These are phyloP conservation scores for Julus scandinavius DNA, from an alignment of 2,888 invertebrate genomes.

Conservation along the genomic window DNA sequence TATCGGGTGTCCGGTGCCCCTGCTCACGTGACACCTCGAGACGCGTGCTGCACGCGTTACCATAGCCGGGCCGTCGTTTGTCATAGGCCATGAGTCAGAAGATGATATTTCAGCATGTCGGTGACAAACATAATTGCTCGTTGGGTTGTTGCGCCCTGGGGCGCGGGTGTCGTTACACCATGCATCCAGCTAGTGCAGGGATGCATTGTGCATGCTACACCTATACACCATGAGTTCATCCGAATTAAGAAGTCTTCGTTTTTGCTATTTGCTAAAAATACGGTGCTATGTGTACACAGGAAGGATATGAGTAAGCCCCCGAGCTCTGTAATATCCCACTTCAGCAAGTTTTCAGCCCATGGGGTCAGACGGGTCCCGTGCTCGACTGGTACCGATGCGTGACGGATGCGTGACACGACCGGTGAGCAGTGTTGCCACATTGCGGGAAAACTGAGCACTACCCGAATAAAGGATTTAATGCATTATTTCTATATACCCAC, in stretches of 20 bases:
- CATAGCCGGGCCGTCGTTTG: background rate
- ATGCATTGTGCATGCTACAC: background rate
- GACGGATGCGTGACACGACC: background rate
- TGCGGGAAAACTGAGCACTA: no score
- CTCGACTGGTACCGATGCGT: background rate
- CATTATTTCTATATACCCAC: no score
- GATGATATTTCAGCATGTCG: background rate
- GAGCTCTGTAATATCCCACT: background rate
- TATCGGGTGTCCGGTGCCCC: background rate
- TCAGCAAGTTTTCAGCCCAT: background rate
- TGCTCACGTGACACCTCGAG: background rate
- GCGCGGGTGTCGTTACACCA: no score
- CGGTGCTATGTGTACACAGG: background rate
- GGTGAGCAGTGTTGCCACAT: no score
- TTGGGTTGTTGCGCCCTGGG: background rate
- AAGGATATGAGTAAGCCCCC: slow-evolving; percentile 8
- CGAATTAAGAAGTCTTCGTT: background rate
- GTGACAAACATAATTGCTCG: background rate
- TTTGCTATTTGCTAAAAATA: background rate
- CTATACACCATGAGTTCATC: background rate
- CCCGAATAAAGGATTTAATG: no score
- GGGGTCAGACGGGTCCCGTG: background rate
- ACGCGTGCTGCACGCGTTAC: no score
- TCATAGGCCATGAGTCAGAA: background rate
- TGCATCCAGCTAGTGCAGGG: background rate